These are phyloP conservation scores for Danionella cerebrum DNA, from an alignment of 2,113 vertebrate genomes.

Conservation along the genomic window DNA sequence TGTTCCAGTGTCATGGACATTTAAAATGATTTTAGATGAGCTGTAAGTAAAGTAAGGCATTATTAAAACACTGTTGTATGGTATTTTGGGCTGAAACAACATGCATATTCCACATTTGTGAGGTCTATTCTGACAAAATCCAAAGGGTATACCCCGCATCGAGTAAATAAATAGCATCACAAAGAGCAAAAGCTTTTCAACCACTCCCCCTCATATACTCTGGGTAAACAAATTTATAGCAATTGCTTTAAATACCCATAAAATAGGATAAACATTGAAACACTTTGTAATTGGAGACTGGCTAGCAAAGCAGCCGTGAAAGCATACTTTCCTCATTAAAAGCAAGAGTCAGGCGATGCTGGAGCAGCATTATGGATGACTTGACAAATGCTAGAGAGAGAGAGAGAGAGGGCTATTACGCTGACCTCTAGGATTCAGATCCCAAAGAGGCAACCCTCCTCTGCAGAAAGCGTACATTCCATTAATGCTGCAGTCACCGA, in stretches of 20 bases:
- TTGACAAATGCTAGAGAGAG: neutral
- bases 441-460: neutral
- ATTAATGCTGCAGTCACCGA: neutral
- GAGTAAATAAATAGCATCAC: too few species aligned
- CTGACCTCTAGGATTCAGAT: conserved; percentile 9
- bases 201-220: neutral
- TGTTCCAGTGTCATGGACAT: too few species aligned
- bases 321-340: conserved; percentile 4
- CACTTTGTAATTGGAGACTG: neutral
- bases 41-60: too few species aligned
- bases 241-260: neutral
- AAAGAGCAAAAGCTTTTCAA: neutral
- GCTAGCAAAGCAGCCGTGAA: neutral
- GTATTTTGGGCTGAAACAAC: too few species aligned
- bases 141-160: too few species aligned
- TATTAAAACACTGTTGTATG: too few species aligned
- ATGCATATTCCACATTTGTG: too few species aligned
- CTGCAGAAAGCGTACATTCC: neutral
- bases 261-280: neutral
- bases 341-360: neutral
- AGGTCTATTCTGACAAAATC: too few species aligned
- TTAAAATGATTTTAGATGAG: too few species aligned
- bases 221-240: neutral
- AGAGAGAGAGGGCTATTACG: neutral
- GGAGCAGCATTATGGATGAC: neutral